phyloP scores from a whole-genome alignment of 2,888 invertebrate species.

The Clostera curtula region DNA sequence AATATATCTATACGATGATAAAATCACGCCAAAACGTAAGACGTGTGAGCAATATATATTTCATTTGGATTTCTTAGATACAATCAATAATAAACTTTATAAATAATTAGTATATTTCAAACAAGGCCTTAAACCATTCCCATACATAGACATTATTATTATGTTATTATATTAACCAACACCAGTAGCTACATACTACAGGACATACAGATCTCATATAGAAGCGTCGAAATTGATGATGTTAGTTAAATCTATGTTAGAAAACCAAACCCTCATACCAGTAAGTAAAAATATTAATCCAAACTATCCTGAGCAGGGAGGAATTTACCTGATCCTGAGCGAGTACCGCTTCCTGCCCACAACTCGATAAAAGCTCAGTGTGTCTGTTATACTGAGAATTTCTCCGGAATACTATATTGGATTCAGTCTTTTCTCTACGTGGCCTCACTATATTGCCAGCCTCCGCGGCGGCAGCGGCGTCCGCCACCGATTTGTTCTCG shows the following conservation, averaged over 20 bases:
- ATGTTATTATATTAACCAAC: slow-evolving; percentile 34
- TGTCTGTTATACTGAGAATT: slow-evolving; percentile 64
- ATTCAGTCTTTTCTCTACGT: slow-evolving; percentile 91
- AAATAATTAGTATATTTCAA: slow-evolving; percentile 11
- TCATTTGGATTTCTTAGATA: slow-evolving; percentile 10
- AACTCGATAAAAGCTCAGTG: slow-evolving; percentile 52
- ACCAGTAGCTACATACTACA: slow-evolving; percentile 36
- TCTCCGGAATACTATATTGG: slow-evolving; percentile 85
- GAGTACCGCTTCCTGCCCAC: slow-evolving; percentile 74
- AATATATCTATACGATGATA: slow-evolving; percentile 17
- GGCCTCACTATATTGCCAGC: slow-evolving; percentile 72
- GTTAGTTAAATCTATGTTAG: slow-evolving; percentile 58
- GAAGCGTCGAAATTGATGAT: slow-evolving; percentile 35
- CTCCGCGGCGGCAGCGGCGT: slow-evolving; percentile 38
- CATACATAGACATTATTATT: slow-evolving; percentile 29
- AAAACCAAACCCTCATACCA: slow-evolving; percentile 64
- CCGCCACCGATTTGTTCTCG: slow-evolving; percentile 34
- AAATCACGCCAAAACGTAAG: slow-evolving; percentile 68
- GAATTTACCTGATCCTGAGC: slow-evolving; percentile 70
- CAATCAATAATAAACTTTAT: slow-evolving; percentile 5
- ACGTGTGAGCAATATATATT: slow-evolving; percentile 53
- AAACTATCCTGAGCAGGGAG: slow-evolving; percentile 65
- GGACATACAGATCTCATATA: slow-evolving; percentile 33
- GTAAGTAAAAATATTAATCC: slow-evolving; percentile 54
- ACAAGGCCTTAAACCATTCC: slow-evolving; percentile 38